These are phyloP conservation scores for Diaperis boleti DNA, from an alignment of 2,888 invertebrate genomes.

Conservation along the genomic window DNA sequence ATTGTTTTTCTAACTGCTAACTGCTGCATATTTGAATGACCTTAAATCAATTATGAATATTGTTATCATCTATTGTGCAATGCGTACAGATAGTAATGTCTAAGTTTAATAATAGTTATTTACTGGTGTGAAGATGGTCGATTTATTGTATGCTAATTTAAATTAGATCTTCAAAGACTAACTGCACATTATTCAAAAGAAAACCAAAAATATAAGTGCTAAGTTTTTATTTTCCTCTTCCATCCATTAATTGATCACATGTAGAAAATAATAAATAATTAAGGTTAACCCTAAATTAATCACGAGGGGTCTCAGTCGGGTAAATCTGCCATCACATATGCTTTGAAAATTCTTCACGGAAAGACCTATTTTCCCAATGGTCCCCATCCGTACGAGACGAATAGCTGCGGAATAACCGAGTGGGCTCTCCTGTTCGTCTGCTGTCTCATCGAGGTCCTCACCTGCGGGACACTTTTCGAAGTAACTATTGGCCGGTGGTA, in stretches of 20 bases:
- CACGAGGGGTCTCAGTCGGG: constrained; percentile 32
- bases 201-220: background rate
- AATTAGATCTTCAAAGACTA: too few relatives aligned
- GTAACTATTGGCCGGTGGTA: constrained; percentile 6
- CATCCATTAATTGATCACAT: constrained; percentile 12
- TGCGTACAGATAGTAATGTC: too few relatives aligned
- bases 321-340: constrained; percentile 4
- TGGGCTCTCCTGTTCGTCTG: constrained; percentile 56
- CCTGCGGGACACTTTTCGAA: constrained; percentile 36
- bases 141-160: too few relatives aligned
- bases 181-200: too few relatives aligned
- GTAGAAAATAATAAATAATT: constrained; percentile 26
- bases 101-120: too few relatives aligned
- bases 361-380: constrained; percentile 60
- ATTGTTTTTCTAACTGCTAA: too few relatives aligned
- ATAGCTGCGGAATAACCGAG: constrained; percentile 68
- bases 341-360: background rate
- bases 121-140: too few relatives aligned
- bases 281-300: background rate
- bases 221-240: background rate
- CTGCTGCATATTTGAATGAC: too few relatives aligned
- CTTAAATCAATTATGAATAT: too few relatives aligned
- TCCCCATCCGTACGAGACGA: constrained; percentile 70
- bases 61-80: too few relatives aligned
- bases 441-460: constrained; percentile 39